Conservation (phyloP, 2,113 vertebrate species). For the Leptobrachium leishanense region DNA sequence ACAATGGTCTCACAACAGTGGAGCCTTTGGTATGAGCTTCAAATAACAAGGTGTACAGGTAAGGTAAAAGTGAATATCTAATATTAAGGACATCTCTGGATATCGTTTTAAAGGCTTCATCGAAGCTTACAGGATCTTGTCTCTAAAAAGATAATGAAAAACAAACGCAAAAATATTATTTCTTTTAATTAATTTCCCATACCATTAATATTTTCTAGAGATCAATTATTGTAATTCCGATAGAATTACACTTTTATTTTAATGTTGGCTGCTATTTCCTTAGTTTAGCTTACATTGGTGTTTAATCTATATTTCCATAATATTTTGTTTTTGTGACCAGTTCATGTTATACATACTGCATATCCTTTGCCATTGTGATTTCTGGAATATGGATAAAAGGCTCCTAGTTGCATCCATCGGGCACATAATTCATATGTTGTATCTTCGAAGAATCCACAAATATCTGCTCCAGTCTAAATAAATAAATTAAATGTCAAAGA, state of each 20-base stretch:
- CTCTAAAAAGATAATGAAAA: slow-evolving; percentile 64
- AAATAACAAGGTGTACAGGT: slow-evolving; percentile 84
- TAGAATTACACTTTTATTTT: too few species aligned
- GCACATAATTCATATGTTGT: slow-evolving; percentile 77
- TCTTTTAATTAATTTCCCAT: too few species aligned
- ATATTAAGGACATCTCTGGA: slow-evolving; percentile 75
- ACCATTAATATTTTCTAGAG: too few species aligned
- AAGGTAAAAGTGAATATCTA: slow-evolving; percentile 84
- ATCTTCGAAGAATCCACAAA: slow-evolving; percentile 84
- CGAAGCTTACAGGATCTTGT: slow-evolving; percentile 86
- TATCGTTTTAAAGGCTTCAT: slow-evolving; percentile 50
- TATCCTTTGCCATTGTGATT: slow-evolving; percentile 81
- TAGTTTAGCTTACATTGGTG: too few species aligned
- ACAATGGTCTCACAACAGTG: slow-evolving; percentile 81
- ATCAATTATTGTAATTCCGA: too few species aligned
- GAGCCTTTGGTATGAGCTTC: slow-evolving; percentile 74
- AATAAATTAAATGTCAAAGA: neutral
- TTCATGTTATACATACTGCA: slow-evolving; percentile 61
- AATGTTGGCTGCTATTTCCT: too few species aligned
- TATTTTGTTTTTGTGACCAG: too few species aligned
- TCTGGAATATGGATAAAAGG: slow-evolving; percentile 87
- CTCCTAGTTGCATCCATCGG: slow-evolving; percentile 88
- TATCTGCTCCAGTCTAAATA: slow-evolving; percentile 85
- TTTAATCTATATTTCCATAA: neutral
- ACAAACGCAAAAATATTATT: neutral